Base-by-base conservation (phyloP, 2,797 vertebrate genomes). In the Aldrovandia affinis region DNA sequence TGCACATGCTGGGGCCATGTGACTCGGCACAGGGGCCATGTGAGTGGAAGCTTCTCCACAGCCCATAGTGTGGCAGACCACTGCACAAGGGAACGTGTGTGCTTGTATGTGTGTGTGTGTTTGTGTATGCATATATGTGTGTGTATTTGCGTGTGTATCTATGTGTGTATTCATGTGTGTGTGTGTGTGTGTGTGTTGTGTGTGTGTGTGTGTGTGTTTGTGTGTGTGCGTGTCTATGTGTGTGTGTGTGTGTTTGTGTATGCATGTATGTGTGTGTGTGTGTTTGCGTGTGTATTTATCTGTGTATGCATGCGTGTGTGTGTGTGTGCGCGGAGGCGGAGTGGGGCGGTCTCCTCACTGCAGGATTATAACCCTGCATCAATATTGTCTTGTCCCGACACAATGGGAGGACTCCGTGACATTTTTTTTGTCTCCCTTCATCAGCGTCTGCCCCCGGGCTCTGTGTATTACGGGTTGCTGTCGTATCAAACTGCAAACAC, bases 1-100 rank as follows among this genome's bases (percentile, higher is more conserved):
- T 92, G 95, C 95, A 96, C 95, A 95, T 95, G 95, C 93, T 94
- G 92, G 89, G 89, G 90, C 94, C 96, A 96, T 93, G 96, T 97
- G 97, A 97, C 93, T 91, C 88, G 89, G 92, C 93, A 89, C 90
- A 91, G 90, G 91, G 89, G 93, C 95, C 96, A 95, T 96, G 95
- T 97, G 97, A 97, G 93, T 91, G 20, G 39, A 39, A 18, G 18
- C 39, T 44, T 42, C 70, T 39, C 39, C 39, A 75, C 36, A 75
- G 91, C 86, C 90, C 85, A 89, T 87, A 87, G 87, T 88, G 88
- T 91, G 91, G 85, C 89, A 83, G 87, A 89, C 47, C 47, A 54
- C 52, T 18, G 50, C 47, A 18, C 78, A 54, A 55, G 20, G 28
- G 28, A 52, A 33, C 28, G 8, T 52, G 78, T 73, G 47, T 39